Base-by-base conservation (phyloP, 2,888 invertebrate species). In the Spilarctia lutea region DNA sequence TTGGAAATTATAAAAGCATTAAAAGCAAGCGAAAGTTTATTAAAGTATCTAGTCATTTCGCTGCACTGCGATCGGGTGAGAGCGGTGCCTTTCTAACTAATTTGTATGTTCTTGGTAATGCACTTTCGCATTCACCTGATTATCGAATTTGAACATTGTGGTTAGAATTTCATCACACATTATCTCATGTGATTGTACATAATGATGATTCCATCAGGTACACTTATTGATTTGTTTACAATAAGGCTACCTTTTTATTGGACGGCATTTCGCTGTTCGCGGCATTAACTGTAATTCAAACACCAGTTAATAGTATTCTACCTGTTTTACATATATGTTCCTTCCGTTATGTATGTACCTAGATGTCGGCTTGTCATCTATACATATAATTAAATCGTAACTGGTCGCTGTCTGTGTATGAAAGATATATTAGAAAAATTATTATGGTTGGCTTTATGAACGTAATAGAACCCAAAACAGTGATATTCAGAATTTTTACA, bases 11-110 rank as follows among this genome's bases (percentile, higher is more conserved):
- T 56, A 70, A 69, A 70, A 30, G 30, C 65, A 74, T 74, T 65
- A 70, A 0, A 27, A 27, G 18, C 27, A 24, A n/a, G 81, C 74
- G 83, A 83, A 85, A 83, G 83, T 78, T 52, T 56, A 56, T 65
- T 72, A 71, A 63, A 71, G 65, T 33, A 65, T 45, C 11, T 56
- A 68, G 68, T 75, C 78, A 83, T 79, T 81, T 81, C 73, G 72
- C 68, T 68, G 48, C 67, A 35, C 70, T 65, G 77, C 74, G 72
- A 80, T 79, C 79, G 75, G 77, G 85, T 75, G 82, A 83, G 82
- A 84, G 83, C 66, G 16, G 71, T 73, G 73, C 78, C 83, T 84
- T 84, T 85, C 84, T 85, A 83, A 45, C 75, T 80, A 72, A 83
- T 85, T 76, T 79, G 78, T 85, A 85, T 83, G 83, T 81, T 75